phyloP scores from a whole-genome alignment of 2,113 vertebrate genomes.

The Bolborhynchus lineola region DNA sequence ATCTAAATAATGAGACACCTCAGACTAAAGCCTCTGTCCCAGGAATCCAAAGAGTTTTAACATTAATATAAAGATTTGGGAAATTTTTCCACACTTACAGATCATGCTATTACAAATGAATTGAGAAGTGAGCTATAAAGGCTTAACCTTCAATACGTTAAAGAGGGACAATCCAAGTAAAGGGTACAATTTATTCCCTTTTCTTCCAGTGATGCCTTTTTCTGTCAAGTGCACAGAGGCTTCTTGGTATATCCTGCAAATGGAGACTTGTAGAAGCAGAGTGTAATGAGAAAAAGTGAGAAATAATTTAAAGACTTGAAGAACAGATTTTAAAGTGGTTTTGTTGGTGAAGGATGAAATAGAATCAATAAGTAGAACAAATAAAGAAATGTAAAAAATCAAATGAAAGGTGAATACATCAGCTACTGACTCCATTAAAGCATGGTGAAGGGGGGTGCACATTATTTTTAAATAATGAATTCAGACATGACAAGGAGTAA shows the following conservation, averaged over 20 bases:
- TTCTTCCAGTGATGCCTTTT: not conserved
- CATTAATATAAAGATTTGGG: not conserved
- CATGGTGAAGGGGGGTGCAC: rapidly evolving
- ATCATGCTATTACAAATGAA: not conserved
- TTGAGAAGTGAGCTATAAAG: not conserved
- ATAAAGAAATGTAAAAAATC: not conserved
- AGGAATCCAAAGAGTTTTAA: not conserved
- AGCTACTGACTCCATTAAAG: not conserved
- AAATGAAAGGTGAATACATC: not conserved
- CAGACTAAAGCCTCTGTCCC: not conserved
- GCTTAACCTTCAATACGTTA: not conserved
- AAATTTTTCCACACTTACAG: not conserved
- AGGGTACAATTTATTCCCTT: not conserved
- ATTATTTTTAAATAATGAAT: not conserved
- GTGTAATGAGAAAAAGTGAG: not conserved
- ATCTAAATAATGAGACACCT: not conserved
- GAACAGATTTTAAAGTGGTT: not conserved
- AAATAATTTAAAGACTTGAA: not conserved
- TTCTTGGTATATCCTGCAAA: not conserved
- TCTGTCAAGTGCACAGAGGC: not conserved
- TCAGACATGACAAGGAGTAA: not conserved
- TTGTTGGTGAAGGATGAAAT: not conserved
- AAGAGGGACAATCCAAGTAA: not conserved
- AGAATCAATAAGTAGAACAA: not conserved
- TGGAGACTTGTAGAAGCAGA: not conserved